These are phyloP conservation scores for Trachymyrmex cornetzi DNA, from an alignment of 1,140 invertebrate genomes.

Conservation along the genomic window DNA sequence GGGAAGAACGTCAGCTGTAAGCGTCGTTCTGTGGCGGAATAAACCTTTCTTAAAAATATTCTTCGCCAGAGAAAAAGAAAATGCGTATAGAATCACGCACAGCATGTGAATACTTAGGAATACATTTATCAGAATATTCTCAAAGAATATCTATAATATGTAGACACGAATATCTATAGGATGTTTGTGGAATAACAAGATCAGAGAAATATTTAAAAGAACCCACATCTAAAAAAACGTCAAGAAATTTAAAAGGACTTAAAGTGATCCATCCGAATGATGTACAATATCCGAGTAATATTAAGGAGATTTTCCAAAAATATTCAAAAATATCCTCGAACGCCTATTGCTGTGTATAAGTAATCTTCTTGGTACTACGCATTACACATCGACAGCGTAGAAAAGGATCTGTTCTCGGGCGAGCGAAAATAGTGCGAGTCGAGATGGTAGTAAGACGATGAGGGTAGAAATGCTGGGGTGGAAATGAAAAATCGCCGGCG, in stretches of 20 bases:
- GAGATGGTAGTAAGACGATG: conserved; percentile 22
- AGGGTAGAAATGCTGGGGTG: conserved; percentile 46
- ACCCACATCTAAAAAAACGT: neutral
- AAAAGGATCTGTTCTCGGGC: conserved; percentile 12
- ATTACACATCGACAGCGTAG: conserved; percentile 17
- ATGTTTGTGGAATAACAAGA: neutral
- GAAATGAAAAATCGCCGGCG: conserved; percentile 74
- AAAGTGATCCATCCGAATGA: neutral
- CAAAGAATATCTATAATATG: neutral
- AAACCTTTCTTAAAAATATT: neutral
- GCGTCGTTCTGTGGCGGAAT: neutral
- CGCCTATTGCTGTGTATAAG: neutral
- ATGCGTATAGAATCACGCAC: conserved; percentile 2
- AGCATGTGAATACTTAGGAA: neutral
- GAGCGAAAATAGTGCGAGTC: conserved; percentile 2
- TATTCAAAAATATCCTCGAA: neutral
- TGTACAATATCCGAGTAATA: neutral
- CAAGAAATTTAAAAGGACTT: neutral
- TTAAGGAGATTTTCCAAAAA: neutral
- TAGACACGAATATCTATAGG: neutral
- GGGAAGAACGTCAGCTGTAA: conserved; percentile 42
- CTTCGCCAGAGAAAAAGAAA: neutral
- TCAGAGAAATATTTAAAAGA: neutral
- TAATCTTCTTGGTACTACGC: neutral
- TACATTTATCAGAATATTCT: neutral